These are phyloP conservation scores for Cepaea hortensis DNA, from an alignment of 2,888 invertebrate species.

Conservation along the genomic window DNA sequence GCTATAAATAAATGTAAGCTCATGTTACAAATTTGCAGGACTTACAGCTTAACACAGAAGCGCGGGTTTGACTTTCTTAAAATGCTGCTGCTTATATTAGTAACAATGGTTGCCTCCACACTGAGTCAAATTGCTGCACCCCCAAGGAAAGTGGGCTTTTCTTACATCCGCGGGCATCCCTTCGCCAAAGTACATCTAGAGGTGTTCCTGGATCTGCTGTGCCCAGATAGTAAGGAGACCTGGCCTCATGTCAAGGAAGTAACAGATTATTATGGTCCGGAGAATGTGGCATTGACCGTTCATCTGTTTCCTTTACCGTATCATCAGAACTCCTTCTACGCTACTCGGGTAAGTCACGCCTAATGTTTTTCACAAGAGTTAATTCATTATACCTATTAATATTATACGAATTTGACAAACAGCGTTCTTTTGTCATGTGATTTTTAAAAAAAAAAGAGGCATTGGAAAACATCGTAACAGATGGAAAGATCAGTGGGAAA, in stretches of 20 bases:
- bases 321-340: conserved; percentile 65
- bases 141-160: conserved; percentile 60
- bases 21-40: neutral
- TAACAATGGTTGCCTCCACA: neutral
- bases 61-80: neutral
- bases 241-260: conserved; percentile 60
- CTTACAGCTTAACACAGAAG: neutral
- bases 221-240: conserved; percentile 64
- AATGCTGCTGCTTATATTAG: neutral
- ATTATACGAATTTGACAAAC: no score
- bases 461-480: no score
- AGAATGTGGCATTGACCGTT: conserved; percentile 57
- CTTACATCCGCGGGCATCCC: conserved; percentile 57
- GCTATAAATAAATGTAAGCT: no score
- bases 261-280: conserved; percentile 61
- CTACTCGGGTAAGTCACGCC: conserved; percentile 59
- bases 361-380: neutral
- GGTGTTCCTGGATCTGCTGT: conserved; percentile 66
- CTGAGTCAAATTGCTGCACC: conserved; percentile 61
- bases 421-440: no score
- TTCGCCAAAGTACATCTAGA: conserved; percentile 62
- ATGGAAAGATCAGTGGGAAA: no score
- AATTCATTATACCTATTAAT: no score
- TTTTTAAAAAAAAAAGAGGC: no score
- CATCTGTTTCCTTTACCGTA: conserved; percentile 71